Evolutionary conservation across 2,797 vertebrate species (phyloP).

Genomic region (Sebastolobus alascanus): DNA sequence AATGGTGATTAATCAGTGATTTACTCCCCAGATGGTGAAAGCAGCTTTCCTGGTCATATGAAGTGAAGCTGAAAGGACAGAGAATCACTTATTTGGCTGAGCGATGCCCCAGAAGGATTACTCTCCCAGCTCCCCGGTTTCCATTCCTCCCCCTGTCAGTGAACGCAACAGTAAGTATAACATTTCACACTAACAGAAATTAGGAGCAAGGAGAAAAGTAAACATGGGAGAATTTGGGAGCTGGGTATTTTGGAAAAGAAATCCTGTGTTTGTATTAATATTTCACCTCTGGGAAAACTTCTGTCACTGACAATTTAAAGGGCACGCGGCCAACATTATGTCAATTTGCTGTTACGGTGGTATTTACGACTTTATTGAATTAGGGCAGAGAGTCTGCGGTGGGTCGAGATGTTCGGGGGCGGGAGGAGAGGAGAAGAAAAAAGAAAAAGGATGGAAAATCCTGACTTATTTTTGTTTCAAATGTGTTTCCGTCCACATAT

Average conservation of each 20-base stretch:
- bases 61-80: slow-evolving; percentile 48
- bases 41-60: slow-evolving; percentile 16
- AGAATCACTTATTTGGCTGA: slow-evolving; percentile 45
- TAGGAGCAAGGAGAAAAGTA: slow-evolving; percentile 79
- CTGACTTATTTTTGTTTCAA: slow-evolving; percentile 85
- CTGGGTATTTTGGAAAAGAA: slow-evolving; percentile 81
- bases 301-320: slow-evolving; percentile 85
- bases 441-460: slow-evolving; percentile 66
- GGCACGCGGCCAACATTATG: slow-evolving; percentile 74
- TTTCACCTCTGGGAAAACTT: slow-evolving; percentile 85
- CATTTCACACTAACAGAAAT: slow-evolving; percentile 82
- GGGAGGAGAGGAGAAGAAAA: slow-evolving; percentile 9
- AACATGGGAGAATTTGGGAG: slow-evolving; percentile 80
- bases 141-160: slow-evolving; percentile 58
- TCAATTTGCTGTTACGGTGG: slow-evolving; percentile 79
- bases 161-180: slow-evolving; percentile 76
- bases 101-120: slow-evolving; percentile 37
- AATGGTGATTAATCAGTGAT: slow-evolving; percentile 34
- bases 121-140: slow-evolving; percentile 47
- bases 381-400: slow-evolving; percentile 81
- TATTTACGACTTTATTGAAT: slow-evolving; percentile 85
- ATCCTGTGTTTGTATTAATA: slow-evolving; percentile 85
- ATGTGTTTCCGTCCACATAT: slow-evolving; percentile 86
- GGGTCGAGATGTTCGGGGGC: slow-evolving; percentile 65
- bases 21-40: slow-evolving; percentile 17